A percentile compares a stretch with the other conserved stretches of the same genome.
These are phyloP conservation scores for Seira musarum DNA, from an alignment of 2,888 invertebrate species.

Conservation along the genomic window DNA sequence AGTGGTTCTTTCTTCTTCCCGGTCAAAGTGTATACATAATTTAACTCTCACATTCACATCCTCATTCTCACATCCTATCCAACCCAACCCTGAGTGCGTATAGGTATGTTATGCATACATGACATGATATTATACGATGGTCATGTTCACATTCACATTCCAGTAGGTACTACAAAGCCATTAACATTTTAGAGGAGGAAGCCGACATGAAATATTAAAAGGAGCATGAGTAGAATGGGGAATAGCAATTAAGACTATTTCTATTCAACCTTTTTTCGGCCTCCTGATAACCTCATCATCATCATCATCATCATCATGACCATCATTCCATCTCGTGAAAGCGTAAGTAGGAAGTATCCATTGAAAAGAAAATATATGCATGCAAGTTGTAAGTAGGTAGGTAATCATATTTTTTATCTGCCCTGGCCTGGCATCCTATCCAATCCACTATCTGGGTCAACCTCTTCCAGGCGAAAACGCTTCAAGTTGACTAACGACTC, in stretches of 20 bases:
- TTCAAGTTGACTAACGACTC: neutral
- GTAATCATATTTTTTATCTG: neutral
- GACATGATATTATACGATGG: too few species aligned
- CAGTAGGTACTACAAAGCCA: slow-evolving; percentile 44
- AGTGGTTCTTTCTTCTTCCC: neutral
- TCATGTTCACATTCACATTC: neutral
- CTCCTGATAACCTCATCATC: slow-evolving; percentile 51
- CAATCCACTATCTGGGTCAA: neutral
- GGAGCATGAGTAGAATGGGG: slow-evolving; percentile 58
- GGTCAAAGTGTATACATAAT: neutral
- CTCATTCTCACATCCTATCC: neutral
- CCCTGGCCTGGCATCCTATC: too few species aligned
- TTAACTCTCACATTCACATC: too few species aligned
- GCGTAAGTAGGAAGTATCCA: slow-evolving; percentile 33
- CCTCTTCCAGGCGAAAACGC: neutral
- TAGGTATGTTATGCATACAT: too few species aligned
- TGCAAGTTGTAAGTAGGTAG: neutral
- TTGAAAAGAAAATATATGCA: neutral
- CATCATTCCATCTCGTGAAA: slow-evolving; percentile 42
- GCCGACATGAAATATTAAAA: slow-evolving; percentile 59
- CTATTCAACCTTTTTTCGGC: slow-evolving; percentile 51
- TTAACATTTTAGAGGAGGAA: slow-evolving; percentile 57
- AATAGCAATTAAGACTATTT: slow-evolving; percentile 59
- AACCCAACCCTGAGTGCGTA: neutral
- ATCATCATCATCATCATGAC: too few species aligned